Evolutionary conservation across 1,140 invertebrate genomes (phyloP).

Genomic region (Apis dorsata): DNA sequence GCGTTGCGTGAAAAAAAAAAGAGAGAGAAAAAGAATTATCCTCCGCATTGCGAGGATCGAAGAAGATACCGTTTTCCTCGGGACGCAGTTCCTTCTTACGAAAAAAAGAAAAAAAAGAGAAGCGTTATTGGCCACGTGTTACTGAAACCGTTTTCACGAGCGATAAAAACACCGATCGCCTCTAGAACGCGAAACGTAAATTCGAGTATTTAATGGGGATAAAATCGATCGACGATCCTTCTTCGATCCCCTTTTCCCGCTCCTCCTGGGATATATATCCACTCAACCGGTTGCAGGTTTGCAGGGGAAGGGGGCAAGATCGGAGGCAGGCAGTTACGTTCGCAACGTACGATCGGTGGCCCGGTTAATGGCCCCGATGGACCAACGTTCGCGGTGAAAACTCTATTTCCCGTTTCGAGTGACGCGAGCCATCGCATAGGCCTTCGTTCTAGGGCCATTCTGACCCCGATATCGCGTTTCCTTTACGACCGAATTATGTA

Average conservation of each 20-base stretch:
- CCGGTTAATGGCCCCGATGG: not conserved
- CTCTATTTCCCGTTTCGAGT: not conserved
- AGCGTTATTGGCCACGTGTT: not conserved
- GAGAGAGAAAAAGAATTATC: too few species aligned
- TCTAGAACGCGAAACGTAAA: constrained; percentile 42
- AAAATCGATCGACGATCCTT: constrained; percentile 51
- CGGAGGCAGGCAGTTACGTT: constrained; percentile 40
- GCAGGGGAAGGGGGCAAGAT: constrained; percentile 41
- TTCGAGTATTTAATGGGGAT: constrained; percentile 55
- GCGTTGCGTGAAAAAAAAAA: not conserved
- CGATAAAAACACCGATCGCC: constrained; percentile 36
- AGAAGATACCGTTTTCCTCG: not conserved
- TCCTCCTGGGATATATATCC: constrained; percentile 9
- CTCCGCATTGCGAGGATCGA: too few species aligned
- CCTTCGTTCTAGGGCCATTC: constrained; percentile 1
- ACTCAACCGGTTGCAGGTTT: constrained; percentile 48
- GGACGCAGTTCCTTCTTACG: not conserved
- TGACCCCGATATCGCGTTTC: constrained; percentile 22
- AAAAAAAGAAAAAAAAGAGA: too few species aligned
- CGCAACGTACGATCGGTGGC: constrained; percentile 39
- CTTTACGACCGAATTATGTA: constrained; percentile 27
- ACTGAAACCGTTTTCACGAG: constrained; percentile 29
- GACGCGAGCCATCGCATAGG: not conserved
- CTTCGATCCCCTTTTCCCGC: constrained; percentile 23
- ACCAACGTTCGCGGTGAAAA: not conserved